Percentiles rank a stretch among this genome's conserved stretches.
Conservation (phyloP, 2,113 vertebrate species). For the Bambusicola thoracicus region DNA sequence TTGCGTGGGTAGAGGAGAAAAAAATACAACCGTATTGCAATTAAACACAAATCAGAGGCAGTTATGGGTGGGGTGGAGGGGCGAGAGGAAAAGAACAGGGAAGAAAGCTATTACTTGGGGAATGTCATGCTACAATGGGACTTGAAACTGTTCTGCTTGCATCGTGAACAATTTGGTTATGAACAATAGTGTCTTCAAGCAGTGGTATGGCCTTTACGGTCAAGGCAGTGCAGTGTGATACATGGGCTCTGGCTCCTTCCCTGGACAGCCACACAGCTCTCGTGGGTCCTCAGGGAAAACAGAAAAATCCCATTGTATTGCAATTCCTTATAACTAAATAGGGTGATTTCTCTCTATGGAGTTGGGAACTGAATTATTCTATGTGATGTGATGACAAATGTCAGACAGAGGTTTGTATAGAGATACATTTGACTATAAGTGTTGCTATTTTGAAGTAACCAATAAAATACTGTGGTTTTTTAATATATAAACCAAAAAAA, state of each 20-base stretch:
- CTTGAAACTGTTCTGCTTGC: not conserved
- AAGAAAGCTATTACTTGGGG: constrained; percentile 41
- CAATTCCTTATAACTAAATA: not conserved
- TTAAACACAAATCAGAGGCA: constrained; percentile 11
- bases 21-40: not conserved
- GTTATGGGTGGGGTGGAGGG: constrained; percentile 1
- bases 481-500: not conserved
- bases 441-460: not conserved
- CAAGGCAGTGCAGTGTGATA: not conserved
- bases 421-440: not conserved
- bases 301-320: not conserved
- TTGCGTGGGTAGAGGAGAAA: not conserved
- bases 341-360: not conserved
- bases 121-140: not conserved
- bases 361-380: not conserved
- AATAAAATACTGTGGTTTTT: not conserved
- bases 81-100: not conserved
- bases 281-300: not conserved
- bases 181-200: not conserved
- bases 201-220: not conserved
- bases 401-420: not conserved
- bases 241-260: not conserved
- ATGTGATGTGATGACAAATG: not conserved
- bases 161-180: not conserved
- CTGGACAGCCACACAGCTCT: not conserved